Percentiles rank a stretch among this genome's conserved stretches.
phyloP scores from a whole-genome alignment of 2,888 invertebrate species.

The Stictocephala bisonia region DNA sequence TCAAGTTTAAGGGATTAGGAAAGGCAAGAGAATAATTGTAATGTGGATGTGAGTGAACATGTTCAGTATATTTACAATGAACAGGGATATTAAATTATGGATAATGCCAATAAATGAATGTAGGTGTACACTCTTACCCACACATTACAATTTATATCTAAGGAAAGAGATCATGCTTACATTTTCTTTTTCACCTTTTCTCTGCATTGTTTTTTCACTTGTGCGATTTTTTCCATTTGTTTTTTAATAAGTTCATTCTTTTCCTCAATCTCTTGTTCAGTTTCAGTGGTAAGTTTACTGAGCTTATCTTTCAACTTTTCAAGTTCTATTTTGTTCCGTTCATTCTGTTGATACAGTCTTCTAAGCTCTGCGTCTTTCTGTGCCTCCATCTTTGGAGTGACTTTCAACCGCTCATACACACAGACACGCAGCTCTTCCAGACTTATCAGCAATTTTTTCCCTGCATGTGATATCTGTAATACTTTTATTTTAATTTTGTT shows the following conservation, averaged over 20 bases:
- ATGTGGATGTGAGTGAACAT: no score
- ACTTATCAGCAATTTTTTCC: background rate
- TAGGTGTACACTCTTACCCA: no score
- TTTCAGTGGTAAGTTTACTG: slow-evolving; percentile 8
- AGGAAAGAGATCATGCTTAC: no score
- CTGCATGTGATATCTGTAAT: slow-evolving; percentile 16
- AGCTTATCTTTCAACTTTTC: slow-evolving; percentile 19
- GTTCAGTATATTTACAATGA: no score
- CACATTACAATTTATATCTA: no score
- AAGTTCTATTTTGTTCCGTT: slow-evolving; percentile 13
- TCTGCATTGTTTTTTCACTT: slow-evolving; percentile 27
- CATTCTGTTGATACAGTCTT: slow-evolving; percentile 25
- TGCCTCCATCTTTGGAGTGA: slow-evolving; percentile 26
- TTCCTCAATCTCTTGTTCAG: slow-evolving; percentile 18
- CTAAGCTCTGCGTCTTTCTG: slow-evolving; percentile 13
- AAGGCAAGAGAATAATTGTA: background rate
- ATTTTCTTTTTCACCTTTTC: slow-evolving; percentile 29
- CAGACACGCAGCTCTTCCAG: slow-evolving; percentile 20
- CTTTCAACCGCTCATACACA: slow-evolving; percentile 2
- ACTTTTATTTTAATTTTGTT: no score
- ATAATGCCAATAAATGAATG: no score
- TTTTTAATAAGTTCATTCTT: slow-evolving; percentile 25
- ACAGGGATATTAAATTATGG: no score
- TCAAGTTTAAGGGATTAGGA: background rate
- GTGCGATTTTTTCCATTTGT: slow-evolving; percentile 22